Evolutionary conservation across 2,113 vertebrate species (phyloP).

Genomic region (Urocynchramus pylzowi): DNA sequence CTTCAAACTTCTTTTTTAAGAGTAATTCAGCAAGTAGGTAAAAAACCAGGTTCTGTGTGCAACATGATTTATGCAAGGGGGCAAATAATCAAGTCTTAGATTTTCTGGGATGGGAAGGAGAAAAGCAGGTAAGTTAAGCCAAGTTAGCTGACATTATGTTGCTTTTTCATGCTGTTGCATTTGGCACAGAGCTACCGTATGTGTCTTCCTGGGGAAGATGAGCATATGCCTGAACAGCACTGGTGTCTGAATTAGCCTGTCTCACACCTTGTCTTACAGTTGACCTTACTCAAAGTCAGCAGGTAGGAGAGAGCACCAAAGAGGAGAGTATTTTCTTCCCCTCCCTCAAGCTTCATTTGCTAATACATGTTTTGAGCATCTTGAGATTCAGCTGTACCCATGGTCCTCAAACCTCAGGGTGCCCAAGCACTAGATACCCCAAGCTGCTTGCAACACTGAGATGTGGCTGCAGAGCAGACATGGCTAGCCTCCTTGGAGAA

Average conservation of each 20-base stretch:
- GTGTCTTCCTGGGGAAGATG: rapidly evolving
- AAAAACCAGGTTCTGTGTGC: background rate
- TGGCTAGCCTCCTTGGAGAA: background rate
- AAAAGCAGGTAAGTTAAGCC: background rate
- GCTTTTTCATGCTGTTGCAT: background rate
- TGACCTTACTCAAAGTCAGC: background rate
- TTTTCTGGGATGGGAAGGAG: background rate
- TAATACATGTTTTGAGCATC: background rate
- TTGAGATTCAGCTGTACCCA: background rate
- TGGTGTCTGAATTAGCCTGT: background rate
- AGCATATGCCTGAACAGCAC: background rate
- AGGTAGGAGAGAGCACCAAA: background rate
- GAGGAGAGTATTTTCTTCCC: background rate
- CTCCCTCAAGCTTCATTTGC: background rate
- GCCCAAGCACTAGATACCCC: rapidly evolving
- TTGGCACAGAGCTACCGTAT: background rate
- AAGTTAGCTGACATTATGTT: background rate
- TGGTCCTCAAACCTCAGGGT: background rate
- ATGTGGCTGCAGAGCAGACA: rapidly evolving
- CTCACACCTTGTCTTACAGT: background rate
- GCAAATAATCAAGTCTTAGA: background rate
- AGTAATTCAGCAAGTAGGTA: background rate
- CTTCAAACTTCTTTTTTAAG: background rate
- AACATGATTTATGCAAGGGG: background rate
- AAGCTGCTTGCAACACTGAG: background rate